These are phyloP conservation scores for Buceros bicornis DNA, from an alignment of 2,797 vertebrate species.

Conservation along the genomic window DNA sequence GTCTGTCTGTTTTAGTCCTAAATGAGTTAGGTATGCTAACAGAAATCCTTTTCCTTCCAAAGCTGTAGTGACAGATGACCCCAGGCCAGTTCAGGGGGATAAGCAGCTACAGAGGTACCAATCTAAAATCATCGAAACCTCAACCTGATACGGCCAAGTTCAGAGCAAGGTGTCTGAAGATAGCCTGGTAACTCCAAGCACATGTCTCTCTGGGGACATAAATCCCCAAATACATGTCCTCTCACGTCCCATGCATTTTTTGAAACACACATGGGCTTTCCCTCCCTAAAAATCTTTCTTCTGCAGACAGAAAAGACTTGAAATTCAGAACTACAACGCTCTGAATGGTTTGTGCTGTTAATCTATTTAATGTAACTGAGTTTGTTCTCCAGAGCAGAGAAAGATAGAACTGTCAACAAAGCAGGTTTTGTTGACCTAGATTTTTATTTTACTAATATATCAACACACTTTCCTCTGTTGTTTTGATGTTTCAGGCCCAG, in stretches of 20 bases:
- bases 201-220: neutral
- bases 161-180: neutral
- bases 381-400: neutral
- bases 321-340: neutral
- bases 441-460: neutral
- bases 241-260: neutral
- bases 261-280: neutral
- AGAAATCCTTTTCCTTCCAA: neutral
- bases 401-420: neutral
- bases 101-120: neutral
- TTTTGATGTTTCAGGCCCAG: neutral
- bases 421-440: neutral
- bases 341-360: neutral
- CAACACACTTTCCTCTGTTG: neutral
- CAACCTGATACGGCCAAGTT: neutral
- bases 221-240: neutral
- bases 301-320: neutral
- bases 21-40: neutral
- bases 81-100: neutral
- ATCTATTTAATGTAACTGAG: neutral
- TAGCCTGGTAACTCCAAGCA: neutral
- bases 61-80: neutral
- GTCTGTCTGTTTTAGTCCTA: neutral
- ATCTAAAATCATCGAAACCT: neutral
- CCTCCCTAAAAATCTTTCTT: neutral